Conservation (phyloP, 1,140 invertebrate genomes). For the Aphis gossypii region DNA sequence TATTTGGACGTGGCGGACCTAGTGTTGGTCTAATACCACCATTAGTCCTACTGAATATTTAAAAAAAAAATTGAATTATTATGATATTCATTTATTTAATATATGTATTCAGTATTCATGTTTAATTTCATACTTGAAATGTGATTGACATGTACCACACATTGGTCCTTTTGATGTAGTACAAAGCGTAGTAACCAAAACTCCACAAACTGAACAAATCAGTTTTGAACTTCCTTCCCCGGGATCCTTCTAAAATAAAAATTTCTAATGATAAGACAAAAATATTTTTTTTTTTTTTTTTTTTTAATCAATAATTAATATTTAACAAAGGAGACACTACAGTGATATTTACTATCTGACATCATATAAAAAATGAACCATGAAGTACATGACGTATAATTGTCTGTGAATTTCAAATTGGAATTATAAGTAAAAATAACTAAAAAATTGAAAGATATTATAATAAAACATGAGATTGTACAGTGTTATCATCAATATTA, state of each 20-base stretch:
- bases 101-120: background rate
- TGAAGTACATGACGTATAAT: background rate
- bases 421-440: background rate
- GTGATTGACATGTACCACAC: conserved; percentile 81
- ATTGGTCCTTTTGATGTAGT: conserved; percentile 77
- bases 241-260: conserved; percentile 62
- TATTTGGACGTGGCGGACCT: conserved; percentile 66
- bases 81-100: background rate
- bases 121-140: conserved; percentile 73
- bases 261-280: background rate
- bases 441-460: background rate
- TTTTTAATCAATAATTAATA: background rate
- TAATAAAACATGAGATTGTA: background rate
- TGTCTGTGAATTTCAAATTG: background rate
- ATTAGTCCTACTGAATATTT: conserved; percentile 65
- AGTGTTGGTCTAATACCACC: conserved; percentile 67
- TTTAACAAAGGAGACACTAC: background rate
- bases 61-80: background rate
- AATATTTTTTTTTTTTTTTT: background rate
- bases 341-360: background rate
- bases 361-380: background rate
- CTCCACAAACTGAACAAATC: conserved; percentile 78
- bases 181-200: conserved; percentile 76
- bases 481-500: background rate
- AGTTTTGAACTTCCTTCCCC: conserved; percentile 71